phyloP scores from a whole-genome alignment of 2,113 vertebrate species.

The Taxidea taxus region DNA sequence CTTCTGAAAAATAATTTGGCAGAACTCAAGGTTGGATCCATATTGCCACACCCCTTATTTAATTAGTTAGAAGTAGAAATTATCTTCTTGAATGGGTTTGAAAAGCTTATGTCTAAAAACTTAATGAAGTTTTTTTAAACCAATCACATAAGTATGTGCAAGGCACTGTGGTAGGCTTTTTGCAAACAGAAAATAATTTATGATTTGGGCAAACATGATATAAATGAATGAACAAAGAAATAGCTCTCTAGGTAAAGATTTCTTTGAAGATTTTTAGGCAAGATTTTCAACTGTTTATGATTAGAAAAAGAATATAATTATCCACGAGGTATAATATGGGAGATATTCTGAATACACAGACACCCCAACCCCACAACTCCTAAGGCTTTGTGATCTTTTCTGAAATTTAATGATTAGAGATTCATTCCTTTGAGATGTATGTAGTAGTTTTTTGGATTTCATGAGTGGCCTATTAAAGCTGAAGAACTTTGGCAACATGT shows the following conservation, averaged over 20 bases:
- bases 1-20: neutral
- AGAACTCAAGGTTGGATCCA: neutral
- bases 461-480: neutral
- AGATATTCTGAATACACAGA: neutral
- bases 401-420: constrained; percentile 13
- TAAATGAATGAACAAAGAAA: neutral
- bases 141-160: neutral
- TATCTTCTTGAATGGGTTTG: neutral
- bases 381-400: neutral
- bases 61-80: neutral
- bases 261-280: neutral
- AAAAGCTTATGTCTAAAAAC: neutral
- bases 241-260: neutral
- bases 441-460: neutral
- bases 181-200: neutral
- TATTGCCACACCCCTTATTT: neutral
- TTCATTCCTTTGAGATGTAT: neutral
- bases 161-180: neutral
- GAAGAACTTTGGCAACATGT: neutral
- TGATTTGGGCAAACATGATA: neutral
- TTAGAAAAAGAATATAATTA: neutral
- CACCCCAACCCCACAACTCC: neutral
- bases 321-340: neutral
- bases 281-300: neutral
- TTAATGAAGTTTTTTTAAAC: neutral